phyloP scores from a whole-genome alignment of 2,113 vertebrate genomes.

The Mus musculus region GRCm39 chr16:52194501-52195000 shows the following conservation, averaged over 20 bases:
- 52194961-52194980: slow-evolving; percentile 1
- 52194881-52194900: neutral
- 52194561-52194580: neutral
- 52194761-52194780: neutral
- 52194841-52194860: neutral
- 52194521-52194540: neutral
- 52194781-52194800: neutral
- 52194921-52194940: slow-evolving; percentile 22
- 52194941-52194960: neutral
- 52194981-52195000: neutral
- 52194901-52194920: slow-evolving; percentile 12
- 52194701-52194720: neutral
- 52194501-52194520: neutral
- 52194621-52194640: neutral
- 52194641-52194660: neutral
- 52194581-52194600: neutral
- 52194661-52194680: neutral
- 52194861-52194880: neutral
- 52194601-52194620: neutral
- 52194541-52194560: neutral
- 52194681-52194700: neutral
- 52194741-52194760: neutral
- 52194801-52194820: neutral
- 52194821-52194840: slow-evolving; percentile 10
- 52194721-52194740: neutral